phyloP scores from a whole-genome alignment of 2,797 vertebrate species.

The Anisognathus igniventris region DNA sequence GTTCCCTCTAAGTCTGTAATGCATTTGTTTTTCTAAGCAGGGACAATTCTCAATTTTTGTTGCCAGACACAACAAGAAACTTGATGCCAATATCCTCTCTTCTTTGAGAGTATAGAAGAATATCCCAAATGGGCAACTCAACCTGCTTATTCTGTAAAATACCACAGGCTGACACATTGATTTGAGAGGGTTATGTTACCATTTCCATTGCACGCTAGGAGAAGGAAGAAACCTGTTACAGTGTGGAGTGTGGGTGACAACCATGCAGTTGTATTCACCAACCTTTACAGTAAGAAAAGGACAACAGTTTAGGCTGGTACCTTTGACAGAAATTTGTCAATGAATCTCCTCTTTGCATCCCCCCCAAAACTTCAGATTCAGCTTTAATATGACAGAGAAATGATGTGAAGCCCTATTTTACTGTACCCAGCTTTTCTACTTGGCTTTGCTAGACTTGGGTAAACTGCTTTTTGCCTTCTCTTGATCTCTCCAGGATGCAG shows the following conservation, averaged over 20 bases:
- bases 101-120: neutral
- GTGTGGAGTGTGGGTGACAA: neutral
- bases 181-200: neutral
- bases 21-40: neutral
- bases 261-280: neutral
- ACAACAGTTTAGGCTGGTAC: neutral
- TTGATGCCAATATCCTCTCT: neutral
- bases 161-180: neutral
- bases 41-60: neutral
- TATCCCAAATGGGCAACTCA: neutral
- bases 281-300: neutral
- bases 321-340: neutral
- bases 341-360: neutral
- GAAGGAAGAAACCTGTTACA: neutral
- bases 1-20: neutral
- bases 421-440: neutral
- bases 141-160: neutral
- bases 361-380: neutral
- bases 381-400: neutral
- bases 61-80: neutral
- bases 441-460: neutral
- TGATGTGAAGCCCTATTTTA: neutral
- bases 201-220: rapidly evolving
- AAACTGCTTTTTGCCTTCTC: slow-evolving; percentile 15
- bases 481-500: neutral